phyloP scores from a whole-genome alignment of 2,888 invertebrate species.

The Andrena minutula region DNA sequence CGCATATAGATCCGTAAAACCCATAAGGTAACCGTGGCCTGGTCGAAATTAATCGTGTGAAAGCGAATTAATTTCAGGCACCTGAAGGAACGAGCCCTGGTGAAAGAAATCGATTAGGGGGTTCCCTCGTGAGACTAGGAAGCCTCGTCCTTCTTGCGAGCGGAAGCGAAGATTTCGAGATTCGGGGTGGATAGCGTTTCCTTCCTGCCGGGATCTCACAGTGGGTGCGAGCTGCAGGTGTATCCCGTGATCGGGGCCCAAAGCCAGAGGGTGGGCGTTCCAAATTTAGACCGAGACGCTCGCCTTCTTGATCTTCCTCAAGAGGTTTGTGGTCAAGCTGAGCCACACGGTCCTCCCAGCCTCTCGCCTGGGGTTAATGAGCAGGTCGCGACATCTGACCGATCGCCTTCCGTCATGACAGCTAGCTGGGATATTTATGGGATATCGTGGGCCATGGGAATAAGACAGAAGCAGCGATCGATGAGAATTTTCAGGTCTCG shows the following conservation, averaged over 20 bases:
- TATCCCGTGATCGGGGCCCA: slow-evolving; percentile 70
- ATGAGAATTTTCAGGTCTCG: slow-evolving; percentile 20
- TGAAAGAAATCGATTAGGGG: slow-evolving; percentile 41
- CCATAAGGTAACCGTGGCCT: neutral
- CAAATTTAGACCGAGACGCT: slow-evolving; percentile 78
- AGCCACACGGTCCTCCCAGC: slow-evolving; percentile 66
- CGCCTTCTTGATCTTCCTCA: slow-evolving; percentile 72
- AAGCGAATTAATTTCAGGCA: slow-evolving; percentile 43
- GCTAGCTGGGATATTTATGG: slow-evolving; percentile 79
- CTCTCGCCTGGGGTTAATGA: slow-evolving; percentile 78
- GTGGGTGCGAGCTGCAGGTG: slow-evolving; percentile 80
- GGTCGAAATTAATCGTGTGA: slow-evolving; percentile 33
- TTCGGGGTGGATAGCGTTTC: slow-evolving; percentile 74
- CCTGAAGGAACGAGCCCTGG: neutral
- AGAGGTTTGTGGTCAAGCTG: slow-evolving; percentile 81
- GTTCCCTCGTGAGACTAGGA: slow-evolving; percentile 39
- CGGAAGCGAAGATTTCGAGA: slow-evolving; percentile 78
- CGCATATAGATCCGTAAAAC: neutral
- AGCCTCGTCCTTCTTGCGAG: slow-evolving; percentile 41
- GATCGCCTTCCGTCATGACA: slow-evolving; percentile 81
- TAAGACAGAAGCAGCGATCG: slow-evolving; percentile 49
- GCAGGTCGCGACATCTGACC: slow-evolving; percentile 82
- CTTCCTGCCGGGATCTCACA: slow-evolving; percentile 74
- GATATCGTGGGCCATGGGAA: slow-evolving; percentile 80
- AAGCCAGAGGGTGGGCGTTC: slow-evolving; percentile 78